Evolutionary conservation across 2,113 vertebrate species (phyloP).

Genomic region (Azemiops feae): DNA sequence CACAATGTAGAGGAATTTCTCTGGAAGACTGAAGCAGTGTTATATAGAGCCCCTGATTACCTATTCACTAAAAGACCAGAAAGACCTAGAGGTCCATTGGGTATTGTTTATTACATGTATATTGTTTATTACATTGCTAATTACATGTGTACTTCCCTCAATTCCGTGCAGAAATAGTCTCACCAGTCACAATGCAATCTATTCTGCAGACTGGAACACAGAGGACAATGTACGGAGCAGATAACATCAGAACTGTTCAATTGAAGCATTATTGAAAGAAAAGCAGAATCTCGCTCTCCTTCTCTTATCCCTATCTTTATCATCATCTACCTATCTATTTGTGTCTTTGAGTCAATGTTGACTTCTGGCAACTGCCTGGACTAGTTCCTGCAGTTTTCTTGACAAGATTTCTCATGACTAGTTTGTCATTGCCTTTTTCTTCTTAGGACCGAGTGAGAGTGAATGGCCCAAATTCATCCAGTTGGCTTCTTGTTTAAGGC

Average conservation of each 20-base stretch:
- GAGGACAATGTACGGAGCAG: background rate
- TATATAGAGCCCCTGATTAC: background rate
- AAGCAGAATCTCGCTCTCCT: background rate
- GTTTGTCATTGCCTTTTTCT: background rate
- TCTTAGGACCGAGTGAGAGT: background rate
- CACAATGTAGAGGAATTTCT: background rate
- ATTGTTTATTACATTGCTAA: background rate
- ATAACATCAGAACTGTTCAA: background rate
- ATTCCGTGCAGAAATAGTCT: background rate
- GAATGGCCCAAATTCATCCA: background rate
- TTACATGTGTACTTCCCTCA: background rate
- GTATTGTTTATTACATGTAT: background rate
- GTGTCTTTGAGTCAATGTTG: background rate
- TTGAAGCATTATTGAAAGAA: background rate
- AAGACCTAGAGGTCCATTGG: background rate
- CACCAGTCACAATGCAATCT: background rate
- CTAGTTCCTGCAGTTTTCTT: background rate
- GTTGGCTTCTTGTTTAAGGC: background rate
- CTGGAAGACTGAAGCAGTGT: background rate
- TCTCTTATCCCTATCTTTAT: background rate
- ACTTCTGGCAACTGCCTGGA: background rate
- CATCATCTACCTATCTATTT: background rate
- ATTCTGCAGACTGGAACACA: background rate
- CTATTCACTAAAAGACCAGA: background rate
- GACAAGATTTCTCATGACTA: background rate